These are phyloP conservation scores for Harpalus rufipes DNA, from an alignment of 2,888 invertebrate genomes.

Conservation along the genomic window DNA sequence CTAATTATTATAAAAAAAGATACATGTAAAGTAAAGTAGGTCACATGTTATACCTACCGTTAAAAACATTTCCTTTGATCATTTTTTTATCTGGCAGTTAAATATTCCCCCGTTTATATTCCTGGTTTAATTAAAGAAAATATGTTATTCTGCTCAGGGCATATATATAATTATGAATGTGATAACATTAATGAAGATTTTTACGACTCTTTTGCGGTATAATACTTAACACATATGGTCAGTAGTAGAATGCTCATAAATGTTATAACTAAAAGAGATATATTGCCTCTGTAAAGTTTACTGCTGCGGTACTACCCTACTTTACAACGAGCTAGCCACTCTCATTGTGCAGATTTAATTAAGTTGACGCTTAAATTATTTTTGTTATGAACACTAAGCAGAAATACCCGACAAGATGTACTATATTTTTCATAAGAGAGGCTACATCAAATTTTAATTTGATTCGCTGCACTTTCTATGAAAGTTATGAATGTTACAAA, in stretches of 20 bases:
- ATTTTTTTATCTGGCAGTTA: background rate
- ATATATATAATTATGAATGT: background rate
- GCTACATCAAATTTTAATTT: background rate
- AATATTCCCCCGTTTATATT: background rate
- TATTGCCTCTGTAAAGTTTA: conserved; percentile 48
- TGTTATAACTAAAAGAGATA: conserved; percentile 58
- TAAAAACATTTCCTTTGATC: background rate
- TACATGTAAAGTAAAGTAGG: too few relatives aligned
- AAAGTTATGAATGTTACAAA: background rate
- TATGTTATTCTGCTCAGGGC: background rate
- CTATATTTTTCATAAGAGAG: conserved; percentile 10
- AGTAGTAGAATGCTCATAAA: conserved; percentile 49
- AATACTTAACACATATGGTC: conserved; percentile 46
- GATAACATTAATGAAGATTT: conserved; percentile 35
- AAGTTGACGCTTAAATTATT: conserved; percentile 30
- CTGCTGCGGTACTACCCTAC: conserved; percentile 15
- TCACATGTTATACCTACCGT: background rate
- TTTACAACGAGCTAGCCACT: conserved; percentile 46
- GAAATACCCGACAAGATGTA: background rate
- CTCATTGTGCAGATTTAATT: conserved; percentile 52
- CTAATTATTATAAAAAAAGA: too few relatives aligned
- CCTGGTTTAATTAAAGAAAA: conserved; percentile 8
- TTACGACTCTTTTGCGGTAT: conserved; percentile 14
- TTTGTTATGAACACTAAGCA: conserved; percentile 23
- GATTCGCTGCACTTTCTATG: background rate